Conservation (phyloP, 2,797 vertebrate species). For the Ciconia nigra region DNA sequence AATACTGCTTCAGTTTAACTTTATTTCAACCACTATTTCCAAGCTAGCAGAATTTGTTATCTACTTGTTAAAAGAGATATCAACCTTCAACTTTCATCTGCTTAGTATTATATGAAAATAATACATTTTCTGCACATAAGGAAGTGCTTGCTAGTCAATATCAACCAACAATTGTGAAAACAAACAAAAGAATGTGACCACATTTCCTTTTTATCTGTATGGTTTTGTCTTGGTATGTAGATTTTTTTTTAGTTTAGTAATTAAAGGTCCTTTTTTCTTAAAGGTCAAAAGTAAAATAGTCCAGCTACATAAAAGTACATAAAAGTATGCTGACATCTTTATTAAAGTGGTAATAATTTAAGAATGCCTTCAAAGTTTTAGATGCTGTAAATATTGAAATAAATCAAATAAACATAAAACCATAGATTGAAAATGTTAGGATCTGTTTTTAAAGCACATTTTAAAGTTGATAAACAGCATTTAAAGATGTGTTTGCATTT, state of each 20-base stretch:
- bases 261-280: neutral
- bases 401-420: constrained; percentile 7
- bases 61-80: neutral
- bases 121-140: neutral
- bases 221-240: neutral
- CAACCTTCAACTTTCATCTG: neutral
- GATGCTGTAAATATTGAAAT: neutral
- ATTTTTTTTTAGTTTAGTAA: neutral
- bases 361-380: neutral
- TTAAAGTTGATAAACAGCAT: constrained; percentile 27
- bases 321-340: neutral
- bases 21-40: neutral
- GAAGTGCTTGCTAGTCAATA: neutral
- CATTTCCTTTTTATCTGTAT: neutral
- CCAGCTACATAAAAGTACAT: neutral
- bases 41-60: neutral
- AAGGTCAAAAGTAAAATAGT: neutral
- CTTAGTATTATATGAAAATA: neutral
- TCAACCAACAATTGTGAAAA: neutral
- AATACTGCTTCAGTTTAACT: neutral
- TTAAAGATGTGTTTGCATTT: constrained; percentile 21
- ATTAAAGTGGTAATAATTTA: neutral
- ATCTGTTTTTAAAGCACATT: neutral
- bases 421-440: neutral
- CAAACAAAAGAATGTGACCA: neutral